phyloP scores from a whole-genome alignment of 37 sponge, comb jelly and placozoan genomes.

The Haliclona indistincta region DNA sequence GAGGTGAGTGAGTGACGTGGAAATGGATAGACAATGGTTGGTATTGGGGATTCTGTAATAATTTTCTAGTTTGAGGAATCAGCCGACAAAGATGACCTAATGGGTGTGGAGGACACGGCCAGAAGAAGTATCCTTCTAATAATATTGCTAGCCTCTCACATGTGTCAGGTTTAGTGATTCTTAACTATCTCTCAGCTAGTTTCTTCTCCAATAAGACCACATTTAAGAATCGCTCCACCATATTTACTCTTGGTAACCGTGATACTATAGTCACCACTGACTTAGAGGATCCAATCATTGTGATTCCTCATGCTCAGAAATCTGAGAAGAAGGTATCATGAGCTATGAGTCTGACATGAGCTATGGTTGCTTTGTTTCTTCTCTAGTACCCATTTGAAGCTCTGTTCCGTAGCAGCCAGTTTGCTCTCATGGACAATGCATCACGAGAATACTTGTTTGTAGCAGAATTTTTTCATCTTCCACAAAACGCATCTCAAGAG shows the following conservation, averaged over 20 bases:
- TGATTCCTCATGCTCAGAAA: constrained; percentile 88
- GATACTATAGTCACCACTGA: constrained; percentile 92
- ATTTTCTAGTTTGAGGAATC: constrained; percentile 80
- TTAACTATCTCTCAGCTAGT: constrained; percentile 13
- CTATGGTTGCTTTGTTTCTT: neutral
- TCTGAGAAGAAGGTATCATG: constrained; percentile 72
- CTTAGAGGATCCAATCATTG: constrained; percentile 94
- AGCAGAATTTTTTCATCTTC: constrained; percentile 91
- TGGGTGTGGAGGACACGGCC: constrained; percentile 92
- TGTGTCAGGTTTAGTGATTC: neutral
- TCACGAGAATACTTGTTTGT: constrained; percentile 95
- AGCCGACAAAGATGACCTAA: constrained; percentile 93
- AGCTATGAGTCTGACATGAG: no score
- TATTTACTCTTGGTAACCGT: constrained; percentile 91
- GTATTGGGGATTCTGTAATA: neutral
- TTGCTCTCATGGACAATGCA: constrained; percentile 92
- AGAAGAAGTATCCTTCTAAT: constrained; percentile 51
- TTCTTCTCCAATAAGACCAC: constrained; percentile 76
- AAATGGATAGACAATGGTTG: neutral
- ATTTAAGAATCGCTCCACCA: constrained; percentile 86
- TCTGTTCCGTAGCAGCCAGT: constrained; percentile 90
- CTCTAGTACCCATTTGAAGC: constrained; percentile 85
- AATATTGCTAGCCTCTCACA: neutral
- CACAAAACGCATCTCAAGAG: constrained; percentile 65
- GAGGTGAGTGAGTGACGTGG: constrained; percentile 44